Conservation (phyloP, 1,140 invertebrate genomes). For the Drosophila ficusphila region DNA sequence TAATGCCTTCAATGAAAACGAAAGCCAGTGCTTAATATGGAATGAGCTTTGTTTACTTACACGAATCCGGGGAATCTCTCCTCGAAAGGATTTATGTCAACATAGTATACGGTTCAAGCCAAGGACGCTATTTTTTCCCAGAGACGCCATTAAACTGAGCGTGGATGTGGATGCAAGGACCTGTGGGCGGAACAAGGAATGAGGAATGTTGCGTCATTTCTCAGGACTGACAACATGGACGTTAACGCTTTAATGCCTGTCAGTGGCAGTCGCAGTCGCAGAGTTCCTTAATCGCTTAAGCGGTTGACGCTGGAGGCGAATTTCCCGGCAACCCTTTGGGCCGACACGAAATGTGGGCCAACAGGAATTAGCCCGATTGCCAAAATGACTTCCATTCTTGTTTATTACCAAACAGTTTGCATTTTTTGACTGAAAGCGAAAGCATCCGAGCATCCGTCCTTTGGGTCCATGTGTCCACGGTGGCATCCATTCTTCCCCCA, state of each 20-base stretch:
- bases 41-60: neutral
- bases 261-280: constrained; percentile 46
- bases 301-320: constrained; percentile 11
- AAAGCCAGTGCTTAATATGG: neutral
- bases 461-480: constrained; percentile 4
- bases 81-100: constrained; percentile 3
- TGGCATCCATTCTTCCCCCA: neutral
- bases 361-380: constrained; percentile 49
- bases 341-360: constrained; percentile 32
- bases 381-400: constrained; percentile 45
- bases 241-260: constrained; percentile 51
- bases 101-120: neutral
- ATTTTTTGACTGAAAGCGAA: constrained; percentile 50
- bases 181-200: constrained; percentile 7
- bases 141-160: constrained; percentile 26
- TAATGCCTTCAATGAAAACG: too few species aligned
- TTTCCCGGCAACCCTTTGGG: constrained; percentile 41
- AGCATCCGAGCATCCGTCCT: constrained; percentile 4
- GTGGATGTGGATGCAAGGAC: neutral
- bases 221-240: constrained; percentile 47
- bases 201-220: constrained; percentile 45
- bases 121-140: constrained; percentile 3
- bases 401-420: constrained; percentile 63
- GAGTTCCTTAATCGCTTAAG: constrained; percentile 44
- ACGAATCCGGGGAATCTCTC: neutral